These are phyloP conservation scores for Cheirogaleus medius DNA, from an alignment of 2,113 vertebrate species.

Conservation along the genomic window DNA sequence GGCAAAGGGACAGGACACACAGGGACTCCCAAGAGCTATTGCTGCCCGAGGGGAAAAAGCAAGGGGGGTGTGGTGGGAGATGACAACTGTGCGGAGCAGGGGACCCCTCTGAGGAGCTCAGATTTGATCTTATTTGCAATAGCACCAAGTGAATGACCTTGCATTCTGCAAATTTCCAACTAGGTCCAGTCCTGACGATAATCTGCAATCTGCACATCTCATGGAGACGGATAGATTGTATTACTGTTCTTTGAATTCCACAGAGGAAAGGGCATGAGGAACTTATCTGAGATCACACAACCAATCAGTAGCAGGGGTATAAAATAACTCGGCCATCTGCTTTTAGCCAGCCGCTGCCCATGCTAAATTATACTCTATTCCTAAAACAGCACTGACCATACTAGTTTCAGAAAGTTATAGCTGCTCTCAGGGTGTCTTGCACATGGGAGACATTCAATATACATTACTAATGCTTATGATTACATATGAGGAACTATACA, in stretches of 20 bases:
- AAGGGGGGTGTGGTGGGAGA: accelerated
- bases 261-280: neutral
- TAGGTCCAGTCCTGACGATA: neutral
- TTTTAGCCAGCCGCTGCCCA: neutral
- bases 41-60: neutral
- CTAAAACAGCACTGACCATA: neutral
- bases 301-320: too few species aligned
- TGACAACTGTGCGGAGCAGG: neutral
- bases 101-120: accelerated
- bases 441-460: neutral
- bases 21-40: neutral
- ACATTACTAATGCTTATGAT: neutral
- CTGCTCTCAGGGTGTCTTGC: neutral
- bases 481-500: neutral
- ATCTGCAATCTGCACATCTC: neutral
- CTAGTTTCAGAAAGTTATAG: neutral
- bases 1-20: neutral
- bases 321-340: neutral
- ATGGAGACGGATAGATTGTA: neutral
- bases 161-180: neutral
- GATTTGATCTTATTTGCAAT: neutral
- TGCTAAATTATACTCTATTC: neutral
- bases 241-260: neutral
- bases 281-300: neutral
- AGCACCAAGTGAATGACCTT: neutral